phyloP scores from a whole-genome alignment of 2,797 vertebrate genomes.

The Vireo griseus region DNA sequence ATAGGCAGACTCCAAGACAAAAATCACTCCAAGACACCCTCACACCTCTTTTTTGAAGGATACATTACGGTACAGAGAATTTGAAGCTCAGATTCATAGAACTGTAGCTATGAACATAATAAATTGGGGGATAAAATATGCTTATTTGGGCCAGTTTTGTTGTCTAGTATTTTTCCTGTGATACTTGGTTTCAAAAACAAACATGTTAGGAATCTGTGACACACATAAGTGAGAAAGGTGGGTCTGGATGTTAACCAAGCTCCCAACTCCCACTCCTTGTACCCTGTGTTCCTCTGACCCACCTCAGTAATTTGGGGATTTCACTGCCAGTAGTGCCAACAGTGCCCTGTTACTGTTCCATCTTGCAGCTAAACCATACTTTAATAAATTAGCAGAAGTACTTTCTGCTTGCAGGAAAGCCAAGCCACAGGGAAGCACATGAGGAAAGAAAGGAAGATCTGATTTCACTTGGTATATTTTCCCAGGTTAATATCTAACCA shows the following conservation, averaged over 20 bases:
- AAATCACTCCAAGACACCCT: neutral
- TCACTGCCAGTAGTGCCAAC: neutral
- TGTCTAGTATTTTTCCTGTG: neutral
- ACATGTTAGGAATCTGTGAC: rapidly evolving
- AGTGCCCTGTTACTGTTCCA: neutral
- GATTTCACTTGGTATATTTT: neutral
- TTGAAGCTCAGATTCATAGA: neutral
- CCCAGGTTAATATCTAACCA: neutral
- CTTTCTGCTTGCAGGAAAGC: neutral
- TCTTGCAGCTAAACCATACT: neutral
- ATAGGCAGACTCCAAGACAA: too few relatives aligned
- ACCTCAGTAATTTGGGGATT: neutral
- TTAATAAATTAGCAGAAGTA: constrained; percentile 28
- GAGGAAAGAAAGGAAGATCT: neutral
- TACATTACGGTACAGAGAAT: neutral
- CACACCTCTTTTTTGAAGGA: neutral
- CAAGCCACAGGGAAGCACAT: neutral
- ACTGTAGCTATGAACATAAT: neutral
- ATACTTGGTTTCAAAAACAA: neutral
- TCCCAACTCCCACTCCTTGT: neutral
- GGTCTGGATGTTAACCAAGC: constrained; percentile 3
- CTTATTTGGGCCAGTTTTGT: neutral
- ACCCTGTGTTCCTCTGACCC: neutral
- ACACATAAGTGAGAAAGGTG: neutral
- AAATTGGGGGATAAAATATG: neutral